Conservation (phyloP, 35 echinoderm and acorn worm genomes). For the Heliocidaris erythrogramma region DNA sequence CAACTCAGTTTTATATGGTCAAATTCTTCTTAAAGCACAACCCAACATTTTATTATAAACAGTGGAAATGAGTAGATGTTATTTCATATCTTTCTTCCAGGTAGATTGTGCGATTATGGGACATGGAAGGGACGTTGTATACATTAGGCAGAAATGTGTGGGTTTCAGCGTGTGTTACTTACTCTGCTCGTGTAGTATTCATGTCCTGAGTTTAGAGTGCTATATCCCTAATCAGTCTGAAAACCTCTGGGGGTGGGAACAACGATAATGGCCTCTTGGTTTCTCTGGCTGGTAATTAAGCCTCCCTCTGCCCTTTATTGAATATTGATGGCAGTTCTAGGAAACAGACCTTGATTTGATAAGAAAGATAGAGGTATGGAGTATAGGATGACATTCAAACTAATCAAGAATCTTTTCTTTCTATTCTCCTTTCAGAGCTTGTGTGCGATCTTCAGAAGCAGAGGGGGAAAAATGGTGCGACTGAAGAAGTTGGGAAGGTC, state of each 20-base stretch:
- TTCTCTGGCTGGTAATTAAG: neutral
- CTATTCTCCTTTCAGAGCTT: constrained; percentile 56
- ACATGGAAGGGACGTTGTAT: neutral
- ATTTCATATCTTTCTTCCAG: neutral
- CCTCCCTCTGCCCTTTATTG: neutral
- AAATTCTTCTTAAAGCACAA: too few species aligned
- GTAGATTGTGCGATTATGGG: neutral
- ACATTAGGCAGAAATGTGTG: neutral
- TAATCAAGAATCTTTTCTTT: neutral
- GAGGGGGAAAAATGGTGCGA: constrained; percentile 78
- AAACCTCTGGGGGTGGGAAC: neutral
- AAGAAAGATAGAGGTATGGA: neutral
- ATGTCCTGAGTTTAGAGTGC: neutral
- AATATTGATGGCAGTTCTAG: neutral
- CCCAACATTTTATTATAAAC: too few species aligned
- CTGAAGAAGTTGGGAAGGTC: constrained; percentile 79
- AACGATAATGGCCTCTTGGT: neutral
- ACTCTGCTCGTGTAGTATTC: neutral
- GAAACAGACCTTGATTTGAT: neutral
- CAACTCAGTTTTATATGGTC: too few species aligned
- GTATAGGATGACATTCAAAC: neutral
- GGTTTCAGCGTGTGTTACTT: neutral
- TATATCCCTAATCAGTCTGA: neutral
- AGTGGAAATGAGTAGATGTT: neutral
- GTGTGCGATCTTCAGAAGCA: constrained; percentile 73